Conservation (phyloP, 1,140 invertebrate genomes). For the Lepidurus packardi region DNA sequence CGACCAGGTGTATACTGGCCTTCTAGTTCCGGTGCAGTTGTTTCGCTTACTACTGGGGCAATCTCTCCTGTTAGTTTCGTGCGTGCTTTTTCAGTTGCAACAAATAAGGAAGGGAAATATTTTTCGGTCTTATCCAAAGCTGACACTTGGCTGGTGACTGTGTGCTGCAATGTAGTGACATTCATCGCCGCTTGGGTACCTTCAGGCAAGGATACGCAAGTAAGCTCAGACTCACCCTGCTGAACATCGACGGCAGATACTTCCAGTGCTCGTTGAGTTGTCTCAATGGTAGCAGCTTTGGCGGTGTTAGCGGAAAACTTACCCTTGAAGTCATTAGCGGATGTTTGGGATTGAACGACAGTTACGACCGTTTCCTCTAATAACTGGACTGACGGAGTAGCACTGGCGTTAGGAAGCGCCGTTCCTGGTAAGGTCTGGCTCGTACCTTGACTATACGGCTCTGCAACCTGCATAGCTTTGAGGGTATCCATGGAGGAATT, state of each 20-base stretch:
- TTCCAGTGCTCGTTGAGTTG: neutral
- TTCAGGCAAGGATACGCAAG: neutral
- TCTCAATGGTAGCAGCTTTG: neutral
- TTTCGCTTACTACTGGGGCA: slow-evolving; percentile 55
- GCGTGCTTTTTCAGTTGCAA: slow-evolving; percentile 66
- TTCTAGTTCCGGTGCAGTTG: slow-evolving; percentile 59
- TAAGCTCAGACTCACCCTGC: neutral
- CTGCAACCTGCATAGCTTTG: neutral
- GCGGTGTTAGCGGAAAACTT: neutral
- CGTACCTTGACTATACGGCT: neutral
- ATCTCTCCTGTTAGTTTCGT: slow-evolving; percentile 57
- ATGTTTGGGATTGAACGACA: neutral
- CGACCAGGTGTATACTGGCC: slow-evolving; percentile 51
- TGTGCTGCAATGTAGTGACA: slow-evolving; percentile 54
- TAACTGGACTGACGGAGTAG: neutral
- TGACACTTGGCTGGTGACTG: slow-evolving; percentile 60
- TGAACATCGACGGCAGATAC: neutral
- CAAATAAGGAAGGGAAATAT: slow-evolving; percentile 68
- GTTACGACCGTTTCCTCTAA: neutral
- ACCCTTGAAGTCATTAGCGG: neutral
- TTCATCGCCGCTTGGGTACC: slow-evolving; percentile 43
- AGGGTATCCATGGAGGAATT: neutral
- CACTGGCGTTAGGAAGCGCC: neutral
- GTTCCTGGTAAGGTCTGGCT: neutral
- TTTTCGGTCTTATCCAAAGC: slow-evolving; percentile 65